These are phyloP conservation scores for Capitulum mitella DNA, from an alignment of 2,888 invertebrate genomes.

Conservation along the genomic window DNA sequence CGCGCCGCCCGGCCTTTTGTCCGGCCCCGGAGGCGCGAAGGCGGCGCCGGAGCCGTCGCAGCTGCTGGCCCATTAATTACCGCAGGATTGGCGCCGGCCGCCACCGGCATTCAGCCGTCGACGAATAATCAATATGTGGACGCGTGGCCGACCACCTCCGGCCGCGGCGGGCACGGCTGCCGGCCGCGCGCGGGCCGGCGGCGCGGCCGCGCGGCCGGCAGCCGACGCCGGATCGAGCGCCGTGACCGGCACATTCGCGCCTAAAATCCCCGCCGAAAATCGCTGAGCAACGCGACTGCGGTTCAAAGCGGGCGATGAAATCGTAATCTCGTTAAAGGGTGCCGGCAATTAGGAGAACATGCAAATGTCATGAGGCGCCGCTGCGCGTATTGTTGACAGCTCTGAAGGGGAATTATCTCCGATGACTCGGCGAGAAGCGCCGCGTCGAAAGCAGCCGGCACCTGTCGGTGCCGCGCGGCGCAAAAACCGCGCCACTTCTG, in stretches of 20 bases:
- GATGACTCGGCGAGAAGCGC: not conserved
- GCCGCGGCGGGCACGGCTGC: not conserved
- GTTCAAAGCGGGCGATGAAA: not conserved
- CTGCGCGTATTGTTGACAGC: slow-evolving; percentile 7
- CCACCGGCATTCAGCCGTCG: not conserved
- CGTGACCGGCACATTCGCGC: slow-evolving; percentile 36
- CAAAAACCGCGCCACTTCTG: slow-evolving; percentile 48
- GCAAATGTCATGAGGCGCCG: not conserved
- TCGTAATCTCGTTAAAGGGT: slow-evolving; percentile 18
- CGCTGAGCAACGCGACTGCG: not conserved
- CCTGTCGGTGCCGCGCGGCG: slow-evolving; percentile 43
- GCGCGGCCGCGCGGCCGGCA: not conserved
- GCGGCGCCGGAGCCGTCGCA: not conserved
- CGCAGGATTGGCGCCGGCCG: not conserved
- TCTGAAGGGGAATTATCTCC: slow-evolving; percentile 19
- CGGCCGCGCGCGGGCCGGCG: not conserved
- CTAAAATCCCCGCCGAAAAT: not conserved
- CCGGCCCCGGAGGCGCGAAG: not conserved
- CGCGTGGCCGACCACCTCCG: not conserved
- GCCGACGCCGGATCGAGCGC: slow-evolving; percentile 33
- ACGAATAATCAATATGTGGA: not conserved
- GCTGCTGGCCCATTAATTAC: not conserved
- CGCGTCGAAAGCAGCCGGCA: not conserved
- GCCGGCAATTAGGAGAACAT: slow-evolving; percentile 15
- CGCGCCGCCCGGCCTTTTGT: not conserved